Conservation (phyloP, 2,888 invertebrate species). For the Drosophila meridiana region DNA sequence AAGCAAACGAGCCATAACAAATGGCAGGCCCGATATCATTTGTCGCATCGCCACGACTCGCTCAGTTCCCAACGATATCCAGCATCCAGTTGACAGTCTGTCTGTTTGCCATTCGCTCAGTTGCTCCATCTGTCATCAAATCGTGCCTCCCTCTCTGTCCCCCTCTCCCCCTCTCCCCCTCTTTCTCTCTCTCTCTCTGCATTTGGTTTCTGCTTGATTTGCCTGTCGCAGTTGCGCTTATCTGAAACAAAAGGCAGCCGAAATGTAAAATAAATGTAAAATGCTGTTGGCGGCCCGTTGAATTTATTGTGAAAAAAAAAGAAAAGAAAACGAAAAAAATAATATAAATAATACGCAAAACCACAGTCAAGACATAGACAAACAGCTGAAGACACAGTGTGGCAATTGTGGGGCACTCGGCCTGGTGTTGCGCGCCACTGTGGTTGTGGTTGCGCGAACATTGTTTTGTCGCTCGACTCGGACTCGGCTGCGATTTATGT, state of each 20-base stretch:
- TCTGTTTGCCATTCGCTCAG: slow-evolving; percentile 20
- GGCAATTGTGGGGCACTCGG: slow-evolving; percentile 15
- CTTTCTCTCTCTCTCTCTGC: neutral
- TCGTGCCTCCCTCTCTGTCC: neutral
- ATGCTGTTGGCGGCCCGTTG: slow-evolving; percentile 33
- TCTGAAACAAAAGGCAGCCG: slow-evolving; percentile 53
- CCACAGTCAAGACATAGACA: slow-evolving; percentile 22
- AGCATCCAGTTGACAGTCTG: slow-evolving; percentile 16
- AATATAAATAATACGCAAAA: slow-evolving; percentile 7
- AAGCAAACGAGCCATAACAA: slow-evolving; percentile 29
- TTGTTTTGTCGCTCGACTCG: slow-evolving; percentile 39
- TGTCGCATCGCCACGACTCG: slow-evolving; percentile 36
- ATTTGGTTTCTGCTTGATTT: slow-evolving; percentile 7
- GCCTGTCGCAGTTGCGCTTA: slow-evolving; percentile 53
- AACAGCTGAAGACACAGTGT: slow-evolving; percentile 21
- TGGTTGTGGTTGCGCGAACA: slow-evolving; percentile 14
- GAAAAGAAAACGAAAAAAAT: slow-evolving; percentile 3
- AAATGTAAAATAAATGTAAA: slow-evolving; percentile 77
- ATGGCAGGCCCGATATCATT: slow-evolving; percentile 54
- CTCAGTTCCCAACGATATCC: slow-evolving; percentile 13
- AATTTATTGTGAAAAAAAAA: slow-evolving; percentile 51
- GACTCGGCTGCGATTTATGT: slow-evolving; percentile 65
- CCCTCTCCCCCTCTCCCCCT: neutral
- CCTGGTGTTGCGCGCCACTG: neutral
- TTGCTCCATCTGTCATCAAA: slow-evolving; percentile 35